Percentiles rank a stretch among this genome's conserved stretches.
Conservation (phyloP, 2,888 invertebrate species). For the Ptychoptera contaminata region DNA sequence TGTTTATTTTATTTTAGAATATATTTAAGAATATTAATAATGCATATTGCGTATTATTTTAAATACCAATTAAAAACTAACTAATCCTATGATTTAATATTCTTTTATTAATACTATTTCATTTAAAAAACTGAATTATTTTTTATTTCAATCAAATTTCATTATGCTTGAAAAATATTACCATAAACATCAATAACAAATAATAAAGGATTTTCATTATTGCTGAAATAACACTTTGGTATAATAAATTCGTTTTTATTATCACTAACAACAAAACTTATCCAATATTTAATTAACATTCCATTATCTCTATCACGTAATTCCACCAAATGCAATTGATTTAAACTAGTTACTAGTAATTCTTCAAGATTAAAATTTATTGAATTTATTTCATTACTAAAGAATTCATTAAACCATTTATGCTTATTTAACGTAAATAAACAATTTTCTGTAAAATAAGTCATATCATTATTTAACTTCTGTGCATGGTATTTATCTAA, state of each 20-base stretch:
- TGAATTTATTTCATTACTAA: neutral
- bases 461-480: constrained; percentile 20
- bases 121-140: no score
- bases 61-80: no score
- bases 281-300: constrained; percentile 5
- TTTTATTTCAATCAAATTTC: neutral
- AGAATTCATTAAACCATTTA: constrained; percentile 21
- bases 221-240: constrained; percentile 1
- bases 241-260: constrained; percentile 4
- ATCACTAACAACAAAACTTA: constrained; percentile 1
- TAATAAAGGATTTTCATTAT: constrained; percentile 1
- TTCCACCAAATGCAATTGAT: constrained; percentile 20
- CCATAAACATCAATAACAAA: constrained; percentile 7
- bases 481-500: constrained; percentile 27
- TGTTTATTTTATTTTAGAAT: no score
- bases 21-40: no score
- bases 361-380: constrained; percentile 1
- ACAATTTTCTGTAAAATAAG: constrained; percentile 26
- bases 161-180: constrained; percentile 3
- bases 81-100: no score
- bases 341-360: constrained; percentile 3
- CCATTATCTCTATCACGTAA: neutral
- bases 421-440: constrained; percentile 24
- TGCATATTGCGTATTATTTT: no score
- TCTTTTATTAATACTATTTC: no score